A percentile compares a stretch with the other conserved stretches of the same genome.
phyloP scores from a whole-genome alignment of 2,113 vertebrate genomes.

The Pteronura brasiliensis region DNA sequence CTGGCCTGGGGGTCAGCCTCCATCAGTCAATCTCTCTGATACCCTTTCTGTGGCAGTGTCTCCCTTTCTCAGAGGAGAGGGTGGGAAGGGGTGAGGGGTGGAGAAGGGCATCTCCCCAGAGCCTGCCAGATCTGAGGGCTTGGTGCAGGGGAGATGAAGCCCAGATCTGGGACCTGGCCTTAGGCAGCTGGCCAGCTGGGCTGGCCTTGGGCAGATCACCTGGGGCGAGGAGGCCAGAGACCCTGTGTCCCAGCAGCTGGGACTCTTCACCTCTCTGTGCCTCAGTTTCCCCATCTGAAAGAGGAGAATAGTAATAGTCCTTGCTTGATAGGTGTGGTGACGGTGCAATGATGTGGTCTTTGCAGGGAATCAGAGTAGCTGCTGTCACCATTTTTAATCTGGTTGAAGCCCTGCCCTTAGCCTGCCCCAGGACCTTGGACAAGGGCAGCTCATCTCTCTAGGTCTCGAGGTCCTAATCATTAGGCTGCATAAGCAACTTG shows the following conservation, averaged over 20 bases:
- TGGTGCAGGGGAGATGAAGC: not conserved
- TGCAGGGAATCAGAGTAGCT: not conserved
- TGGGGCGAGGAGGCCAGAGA: not conserved
- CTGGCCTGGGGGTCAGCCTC: not conserved
- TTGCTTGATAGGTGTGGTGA: not conserved
- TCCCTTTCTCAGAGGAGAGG: not conserved
- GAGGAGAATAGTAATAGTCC: not conserved
- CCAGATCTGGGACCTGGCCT: not conserved
- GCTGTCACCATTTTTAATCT: too few relatives aligned
- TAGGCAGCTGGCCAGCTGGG: not conserved
- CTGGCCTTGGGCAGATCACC: not conserved
- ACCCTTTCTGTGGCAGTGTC: not conserved
- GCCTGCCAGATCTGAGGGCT: not conserved
- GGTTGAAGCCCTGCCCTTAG: not conserved
- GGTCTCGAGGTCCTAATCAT: not conserved
- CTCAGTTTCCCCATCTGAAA: constrained; percentile 4
- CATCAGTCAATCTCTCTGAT: not conserved
- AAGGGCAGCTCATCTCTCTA: not conserved
- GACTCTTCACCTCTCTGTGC: not conserved
- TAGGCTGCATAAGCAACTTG: not conserved
- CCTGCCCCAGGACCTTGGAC: not conserved
- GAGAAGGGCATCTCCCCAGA: not conserved
- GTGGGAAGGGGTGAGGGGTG: not conserved
- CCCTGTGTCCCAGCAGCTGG: not conserved
- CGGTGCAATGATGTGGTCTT: not conserved